A percentile compares a stretch with the other conserved stretches of the same genome.
Conservation (phyloP, 2,888 invertebrate genomes). For the Flexamia atlantica region DNA sequence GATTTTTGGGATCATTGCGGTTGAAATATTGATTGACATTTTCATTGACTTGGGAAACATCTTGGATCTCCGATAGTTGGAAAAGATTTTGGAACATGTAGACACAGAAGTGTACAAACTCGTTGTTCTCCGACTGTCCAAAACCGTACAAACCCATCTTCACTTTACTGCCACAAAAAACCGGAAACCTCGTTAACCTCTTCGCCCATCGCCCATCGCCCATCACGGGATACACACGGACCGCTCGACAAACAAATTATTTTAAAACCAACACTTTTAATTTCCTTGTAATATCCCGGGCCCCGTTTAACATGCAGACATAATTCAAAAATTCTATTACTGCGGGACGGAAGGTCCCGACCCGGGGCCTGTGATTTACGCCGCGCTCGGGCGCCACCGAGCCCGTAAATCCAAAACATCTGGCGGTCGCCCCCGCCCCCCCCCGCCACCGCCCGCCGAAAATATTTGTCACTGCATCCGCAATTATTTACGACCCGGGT, state of each 20-base stretch:
- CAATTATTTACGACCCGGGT: constrained; percentile 54
- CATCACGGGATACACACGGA: constrained; percentile 28
- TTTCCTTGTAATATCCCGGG: constrained; percentile 51
- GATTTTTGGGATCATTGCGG: no score
- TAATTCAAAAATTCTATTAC: constrained; percentile 62
- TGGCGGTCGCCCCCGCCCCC: constrained; percentile 19
- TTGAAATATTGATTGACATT: no score
- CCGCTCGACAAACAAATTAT: constrained; percentile 50
- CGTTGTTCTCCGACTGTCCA: no score
- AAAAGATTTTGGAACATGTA: no score
- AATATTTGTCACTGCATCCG: constrained; percentile 55
- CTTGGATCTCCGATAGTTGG: no score
- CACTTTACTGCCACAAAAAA: background rate
- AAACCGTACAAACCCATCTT: no score
- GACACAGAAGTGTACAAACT: no score
- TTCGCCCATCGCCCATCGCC: no score
- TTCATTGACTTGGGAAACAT: no score
- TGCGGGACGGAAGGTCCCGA: constrained; percentile 58
- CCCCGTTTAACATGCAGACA: constrained; percentile 60
- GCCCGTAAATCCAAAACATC: constrained; percentile 51
- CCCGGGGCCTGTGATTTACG: constrained; percentile 29
- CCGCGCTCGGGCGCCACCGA: constrained; percentile 47
- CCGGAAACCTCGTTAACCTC: background rate
- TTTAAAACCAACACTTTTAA: constrained; percentile 60
- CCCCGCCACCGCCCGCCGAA: background rate